Evolutionary conservation across 37 sponge, comb jelly and placozoan genomes (phyloP).

Genomic region (Diacarnus erythraeanus): DNA sequence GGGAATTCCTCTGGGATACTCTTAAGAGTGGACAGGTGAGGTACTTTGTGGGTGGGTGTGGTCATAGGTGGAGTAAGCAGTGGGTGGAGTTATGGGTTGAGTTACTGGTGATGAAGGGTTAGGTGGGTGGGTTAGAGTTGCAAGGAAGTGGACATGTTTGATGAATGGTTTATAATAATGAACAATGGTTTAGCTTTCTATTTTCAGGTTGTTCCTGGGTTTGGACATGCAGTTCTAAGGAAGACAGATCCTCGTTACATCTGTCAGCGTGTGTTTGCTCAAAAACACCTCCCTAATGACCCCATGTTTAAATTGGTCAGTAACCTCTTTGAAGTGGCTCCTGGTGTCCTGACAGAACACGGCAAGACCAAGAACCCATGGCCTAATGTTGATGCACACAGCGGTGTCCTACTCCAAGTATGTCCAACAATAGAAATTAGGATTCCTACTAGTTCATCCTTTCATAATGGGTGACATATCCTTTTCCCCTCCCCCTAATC

Average conservation of each 20-base stretch:
- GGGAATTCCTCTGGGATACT: conserved; percentile 91
- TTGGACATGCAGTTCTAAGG: conserved; percentile 96
- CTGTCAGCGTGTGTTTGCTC: conserved; percentile 95
- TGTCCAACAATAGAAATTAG: conserved; percentile 10
- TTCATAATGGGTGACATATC: no score
- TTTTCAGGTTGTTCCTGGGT: conserved; percentile 96
- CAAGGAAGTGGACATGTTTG: no score
- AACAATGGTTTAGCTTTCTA: no score
- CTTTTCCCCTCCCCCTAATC: no score
- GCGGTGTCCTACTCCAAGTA: conserved; percentile 95
- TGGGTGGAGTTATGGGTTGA: no score
- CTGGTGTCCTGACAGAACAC: conserved; percentile 84
- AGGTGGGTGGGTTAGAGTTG: no score
- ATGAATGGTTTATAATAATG: no score
- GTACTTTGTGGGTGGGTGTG: not conserved
- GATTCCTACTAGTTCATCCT: no score
- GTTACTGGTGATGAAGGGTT: no score
- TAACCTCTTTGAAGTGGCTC: conserved; percentile 80
- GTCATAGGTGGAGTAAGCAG: not conserved
- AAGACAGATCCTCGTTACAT: conserved; percentile 98
- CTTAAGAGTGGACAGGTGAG: conserved; percentile 88
- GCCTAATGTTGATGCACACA: conserved; percentile 99
- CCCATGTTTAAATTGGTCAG: conserved; percentile 90
- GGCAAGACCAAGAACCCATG: conserved; percentile 98
- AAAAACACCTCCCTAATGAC: conserved; percentile 95